Conservation (phyloP, 2,888 invertebrate species). For the Athetis lepigone region DNA sequence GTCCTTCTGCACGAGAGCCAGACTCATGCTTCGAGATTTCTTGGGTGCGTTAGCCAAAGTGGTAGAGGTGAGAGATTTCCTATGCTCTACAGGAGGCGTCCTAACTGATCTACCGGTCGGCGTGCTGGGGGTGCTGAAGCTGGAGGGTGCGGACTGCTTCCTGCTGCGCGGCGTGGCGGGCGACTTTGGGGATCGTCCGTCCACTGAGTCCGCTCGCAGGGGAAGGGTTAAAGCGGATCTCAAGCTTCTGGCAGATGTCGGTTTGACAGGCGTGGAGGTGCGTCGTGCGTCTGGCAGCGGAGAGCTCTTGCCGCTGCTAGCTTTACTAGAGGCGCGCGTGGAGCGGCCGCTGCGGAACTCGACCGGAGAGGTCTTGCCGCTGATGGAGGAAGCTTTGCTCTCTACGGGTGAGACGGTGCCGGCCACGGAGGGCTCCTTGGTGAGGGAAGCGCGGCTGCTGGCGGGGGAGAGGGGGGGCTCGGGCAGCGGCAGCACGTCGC, state of each 20-base stretch:
- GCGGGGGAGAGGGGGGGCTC: slow-evolving; percentile 66
- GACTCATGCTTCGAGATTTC: slow-evolving; percentile 85
- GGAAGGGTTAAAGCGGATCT: slow-evolving; percentile 79
- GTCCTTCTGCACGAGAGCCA: slow-evolving; percentile 74
- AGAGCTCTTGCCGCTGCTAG: slow-evolving; percentile 73
- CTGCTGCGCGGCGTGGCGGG: slow-evolving; percentile 71
- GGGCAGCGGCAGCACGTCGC: slow-evolving; percentile 70
- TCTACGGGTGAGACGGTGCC: slow-evolving; percentile 75
- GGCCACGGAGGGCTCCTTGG: slow-evolving; percentile 66
- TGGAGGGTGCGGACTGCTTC: slow-evolving; percentile 84
- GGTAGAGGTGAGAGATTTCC: slow-evolving; percentile 77
- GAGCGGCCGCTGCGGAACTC: slow-evolving; percentile 64
- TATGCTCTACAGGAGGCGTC: slow-evolving; percentile 78
- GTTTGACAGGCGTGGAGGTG: slow-evolving; percentile 77
- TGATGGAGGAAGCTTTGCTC: slow-evolving; percentile 78
- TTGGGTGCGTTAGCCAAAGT: slow-evolving; percentile 75
- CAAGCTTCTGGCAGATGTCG: slow-evolving; percentile 54
- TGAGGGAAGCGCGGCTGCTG: slow-evolving; percentile 71
- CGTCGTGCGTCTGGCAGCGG: slow-evolving; percentile 67
- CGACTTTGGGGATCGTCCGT: slow-evolving; percentile 57
- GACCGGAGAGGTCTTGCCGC: slow-evolving; percentile 76
- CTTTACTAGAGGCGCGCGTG: slow-evolving; percentile 69
- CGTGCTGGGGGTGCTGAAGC: slow-evolving; percentile 81
- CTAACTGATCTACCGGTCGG: slow-evolving; percentile 75
- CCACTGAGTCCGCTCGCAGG: slow-evolving; percentile 71